Conservation (phyloP, 2,113 vertebrate genomes). For the Lepisosteus oculatus region DNA sequence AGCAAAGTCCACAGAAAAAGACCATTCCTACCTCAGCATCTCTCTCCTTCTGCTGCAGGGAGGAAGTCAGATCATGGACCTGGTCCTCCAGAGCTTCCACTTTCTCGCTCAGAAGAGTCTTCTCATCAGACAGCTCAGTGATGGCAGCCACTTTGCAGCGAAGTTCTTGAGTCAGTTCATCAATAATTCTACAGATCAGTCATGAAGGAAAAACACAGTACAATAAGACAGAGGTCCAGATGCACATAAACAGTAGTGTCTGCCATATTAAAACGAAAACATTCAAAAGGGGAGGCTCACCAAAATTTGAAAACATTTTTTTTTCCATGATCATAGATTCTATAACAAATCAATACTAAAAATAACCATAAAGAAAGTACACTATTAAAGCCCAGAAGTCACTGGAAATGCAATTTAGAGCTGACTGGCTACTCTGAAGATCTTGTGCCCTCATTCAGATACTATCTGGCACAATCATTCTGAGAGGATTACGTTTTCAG, state of each 20-base stretch:
- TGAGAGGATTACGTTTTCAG: too few species aligned
- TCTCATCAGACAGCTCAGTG: conserved; percentile 67
- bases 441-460: background rate
- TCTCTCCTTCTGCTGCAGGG: conserved; percentile 28
- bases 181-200: conserved; percentile 61
- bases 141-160: conserved; percentile 63
- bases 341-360: background rate
- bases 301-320: too few species aligned
- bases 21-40: conserved; percentile 59
- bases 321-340: too few species aligned
- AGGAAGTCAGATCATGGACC: conserved; percentile 43
- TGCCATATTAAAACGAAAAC: too few species aligned
- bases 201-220: background rate
- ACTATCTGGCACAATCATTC: background rate
- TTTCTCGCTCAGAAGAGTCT: conserved; percentile 42
- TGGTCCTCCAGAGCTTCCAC: conserved; percentile 54
- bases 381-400: too few species aligned
- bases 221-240: too few species aligned
- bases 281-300: too few species aligned
- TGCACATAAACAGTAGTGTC: too few species aligned
- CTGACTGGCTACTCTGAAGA: background rate
- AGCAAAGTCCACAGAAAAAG: background rate
- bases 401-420: too few species aligned
- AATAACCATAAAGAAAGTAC: background rate
- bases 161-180: conserved; percentile 71